A percentile compares a stretch with the other conserved stretches of the same genome.
phyloP scores from a whole-genome alignment of 2,888 invertebrate species.

The Caenorhabditis sulstoni region DNA sequence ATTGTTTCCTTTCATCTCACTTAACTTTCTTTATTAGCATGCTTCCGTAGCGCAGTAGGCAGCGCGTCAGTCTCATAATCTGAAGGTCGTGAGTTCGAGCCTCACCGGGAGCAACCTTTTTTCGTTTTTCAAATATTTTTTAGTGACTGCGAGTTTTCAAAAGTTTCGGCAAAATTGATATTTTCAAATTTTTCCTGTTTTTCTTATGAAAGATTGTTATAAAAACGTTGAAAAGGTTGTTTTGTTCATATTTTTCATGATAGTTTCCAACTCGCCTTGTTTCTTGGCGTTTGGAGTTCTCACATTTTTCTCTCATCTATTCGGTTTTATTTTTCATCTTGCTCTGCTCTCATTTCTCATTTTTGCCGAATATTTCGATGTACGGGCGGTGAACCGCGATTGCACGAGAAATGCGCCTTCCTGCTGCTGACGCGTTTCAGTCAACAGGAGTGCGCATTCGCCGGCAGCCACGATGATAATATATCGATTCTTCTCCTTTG shows the following conservation, averaged over 20 bases:
- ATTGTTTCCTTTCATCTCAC: background rate
- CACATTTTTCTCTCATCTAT: too few species aligned
- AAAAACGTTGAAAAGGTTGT: too few species aligned
- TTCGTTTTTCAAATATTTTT: constrained; percentile 30
- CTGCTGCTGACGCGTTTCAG: background rate
- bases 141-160: too few species aligned
- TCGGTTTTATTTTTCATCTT: too few species aligned
- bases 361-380: too few species aligned
- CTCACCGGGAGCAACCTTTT: constrained; percentile 84
- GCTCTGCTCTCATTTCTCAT: too few species aligned
- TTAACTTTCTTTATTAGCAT: constrained; percentile 83
- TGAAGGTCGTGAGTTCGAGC: constrained; percentile 96
- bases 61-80: constrained; percentile 93
- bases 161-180: too few species aligned
- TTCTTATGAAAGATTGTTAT: too few species aligned
- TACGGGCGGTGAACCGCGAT: background rate
- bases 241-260: too few species aligned
- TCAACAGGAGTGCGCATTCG: background rate
- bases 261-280: too few species aligned
- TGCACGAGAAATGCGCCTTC: background rate
- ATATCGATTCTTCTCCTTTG: constrained; percentile 4
- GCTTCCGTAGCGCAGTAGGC: constrained; percentile 85
- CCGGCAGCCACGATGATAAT: background rate
- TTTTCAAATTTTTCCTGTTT: too few species aligned
- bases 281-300: too few species aligned